Base-by-base conservation (phyloP, 2,113 vertebrate species). In the Dendrocopos noguchii region DNA sequence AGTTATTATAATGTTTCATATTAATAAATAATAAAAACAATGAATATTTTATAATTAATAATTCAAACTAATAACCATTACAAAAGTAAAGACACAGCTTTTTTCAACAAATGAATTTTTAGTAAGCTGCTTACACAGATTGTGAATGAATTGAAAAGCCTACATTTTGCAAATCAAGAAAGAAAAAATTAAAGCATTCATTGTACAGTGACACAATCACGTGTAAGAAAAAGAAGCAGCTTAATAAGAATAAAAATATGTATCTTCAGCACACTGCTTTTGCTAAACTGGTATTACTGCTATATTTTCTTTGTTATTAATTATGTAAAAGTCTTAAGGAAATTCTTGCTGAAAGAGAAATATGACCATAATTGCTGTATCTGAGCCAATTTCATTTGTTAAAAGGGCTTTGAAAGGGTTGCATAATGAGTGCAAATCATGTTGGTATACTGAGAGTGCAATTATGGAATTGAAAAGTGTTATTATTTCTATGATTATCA, bases 401-500 rank as follows among this genome's bases (percentile, higher is more conserved):
- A 80, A 15, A 77, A 91, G 42, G 55, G 42, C 28, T 60, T 91
- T 92, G 78, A 91, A 92, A 87, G 20, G 11, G 53, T 95, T 47
- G 64, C 4, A 57, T 94, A 95, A 96, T 95, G 95, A 91, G 34
- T 78, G 66, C 91, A 96, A 95, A 95, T 89, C 84, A 89, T 55
- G 21, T 76, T 90, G 53, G 33, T 76, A 74, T 93, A 92, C 92
- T 91, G 74, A 90, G 90, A 81, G 20, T 75, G 75, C 80, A 82
- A 83, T 80, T 95, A 87, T 50, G 93, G 56, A 76, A 80, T 50
- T 91, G 24, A 27, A 39, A 77, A 72, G 6, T 31, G 33, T 64
- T 86, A 72, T 44, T 90, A 52, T 76, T 77, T 61, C 10, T 80
- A 59, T 65, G 87, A 74, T 71, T 84, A 31, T 72, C 8, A 7